Base-by-base conservation (phyloP, 2,113 vertebrate genomes). In the Carassius auratus region DNA sequence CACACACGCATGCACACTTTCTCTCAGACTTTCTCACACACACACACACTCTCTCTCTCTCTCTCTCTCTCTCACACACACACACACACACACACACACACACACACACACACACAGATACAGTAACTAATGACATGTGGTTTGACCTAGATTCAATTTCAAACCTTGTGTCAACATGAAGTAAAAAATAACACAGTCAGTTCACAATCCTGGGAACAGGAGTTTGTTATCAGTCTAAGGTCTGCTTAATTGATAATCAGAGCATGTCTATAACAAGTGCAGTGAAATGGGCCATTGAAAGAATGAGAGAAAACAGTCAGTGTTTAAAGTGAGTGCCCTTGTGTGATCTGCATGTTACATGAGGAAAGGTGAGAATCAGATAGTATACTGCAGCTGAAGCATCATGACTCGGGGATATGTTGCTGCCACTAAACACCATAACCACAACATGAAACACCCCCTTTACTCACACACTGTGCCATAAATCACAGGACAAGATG, bases 221-320 rank as follows among this genome's bases (percentile, higher is more conserved):
- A 84, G 77, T 61, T 61, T 33, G 38, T 38, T 73, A 61, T 84
- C 38, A 75, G 55, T 77, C 52, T 42, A 17, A 23, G 8, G n/a
- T 52, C 3, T 21, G 45, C 42, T 71, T 48, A 86, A 48, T 86
- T 86, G 38, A 4, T 52, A 84, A 81, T 81, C 73, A 64, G 50
- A n/a, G 30, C 75, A 84, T 68, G 77, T 87, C 38, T 19, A 23
- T 8, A 57, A 45, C 42, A 62, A 69, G 61, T 57, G 61, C 48
- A 50, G 36, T 30, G 15, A 52, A 83, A 95, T 87, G 87, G 90
- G 85, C 13, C 38, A n/a, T 92, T 90, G 93, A 94, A 95, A 95
- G 94, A 21, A 61, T 21, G n/a, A 62, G 93, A 90, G 48, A 17
- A 21, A 38, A 38, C 68, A 80, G 21, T 75, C 14, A 78, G 76